phyloP scores from a whole-genome alignment of 2,113 vertebrate species.

The Indicator maculatus region DNA sequence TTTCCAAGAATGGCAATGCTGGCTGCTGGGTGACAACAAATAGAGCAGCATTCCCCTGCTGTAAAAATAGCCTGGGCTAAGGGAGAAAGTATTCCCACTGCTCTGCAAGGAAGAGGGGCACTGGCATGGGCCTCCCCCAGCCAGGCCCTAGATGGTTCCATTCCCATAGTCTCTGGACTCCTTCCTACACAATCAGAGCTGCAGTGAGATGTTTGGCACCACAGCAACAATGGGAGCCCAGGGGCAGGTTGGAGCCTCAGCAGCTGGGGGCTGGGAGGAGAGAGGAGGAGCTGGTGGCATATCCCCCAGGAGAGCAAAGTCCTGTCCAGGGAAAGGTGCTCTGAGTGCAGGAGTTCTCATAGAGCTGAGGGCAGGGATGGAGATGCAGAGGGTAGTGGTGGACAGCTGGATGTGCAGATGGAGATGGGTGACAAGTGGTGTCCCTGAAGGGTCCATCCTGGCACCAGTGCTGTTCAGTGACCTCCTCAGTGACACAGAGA shows the following conservation, averaged over 20 bases:
- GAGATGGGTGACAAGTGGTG: no score
- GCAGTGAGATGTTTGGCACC: neutral
- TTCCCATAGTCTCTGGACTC: slow-evolving; percentile 32
- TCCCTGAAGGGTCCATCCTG: no score
- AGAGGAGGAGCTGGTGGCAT: neutral
- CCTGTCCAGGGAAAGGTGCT: neutral
- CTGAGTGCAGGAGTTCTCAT: neutral
- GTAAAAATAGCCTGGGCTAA: slow-evolving; percentile 64
- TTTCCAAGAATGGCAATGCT: slow-evolving; percentile 61
- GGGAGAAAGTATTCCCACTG: slow-evolving; percentile 58
- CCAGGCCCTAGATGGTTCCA: slow-evolving; percentile 53
- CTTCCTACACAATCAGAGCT: slow-evolving; percentile 32
- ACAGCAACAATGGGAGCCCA: neutral
- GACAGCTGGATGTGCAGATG: no score
- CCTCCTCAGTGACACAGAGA: no score
- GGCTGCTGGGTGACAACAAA: slow-evolving; percentile 54
- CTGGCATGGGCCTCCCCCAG: neutral
- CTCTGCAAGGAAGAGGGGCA: slow-evolving; percentile 49
- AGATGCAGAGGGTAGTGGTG: neutral
- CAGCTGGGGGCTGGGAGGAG: neutral
- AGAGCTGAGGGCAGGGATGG: neutral
- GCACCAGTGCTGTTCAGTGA: no score
- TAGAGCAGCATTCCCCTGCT: slow-evolving; percentile 18
- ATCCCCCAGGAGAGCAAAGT: neutral
- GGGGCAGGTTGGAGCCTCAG: neutral